Conservation (phyloP, 35 echinoderm and acorn worm species). For the Holothuria glaberrima region DNA sequence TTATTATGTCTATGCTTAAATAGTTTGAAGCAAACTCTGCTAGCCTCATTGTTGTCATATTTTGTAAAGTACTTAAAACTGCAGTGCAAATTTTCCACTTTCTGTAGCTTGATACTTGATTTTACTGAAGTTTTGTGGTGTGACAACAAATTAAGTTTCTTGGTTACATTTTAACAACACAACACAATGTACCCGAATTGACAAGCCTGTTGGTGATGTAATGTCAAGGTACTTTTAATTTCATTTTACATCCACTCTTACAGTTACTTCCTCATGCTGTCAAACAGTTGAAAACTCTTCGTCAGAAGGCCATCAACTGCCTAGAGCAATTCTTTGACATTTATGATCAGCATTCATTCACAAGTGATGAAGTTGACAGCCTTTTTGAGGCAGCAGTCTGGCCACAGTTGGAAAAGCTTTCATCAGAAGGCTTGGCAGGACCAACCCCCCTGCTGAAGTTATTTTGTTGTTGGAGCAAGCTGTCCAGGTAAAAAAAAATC, state of each 20-base stretch:
- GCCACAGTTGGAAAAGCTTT: constrained; percentile 75
- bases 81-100: too few species aligned
- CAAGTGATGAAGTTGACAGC: constrained; percentile 74
- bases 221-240: too few species aligned
- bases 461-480: constrained; percentile 70
- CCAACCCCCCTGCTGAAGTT: constrained; percentile 84
- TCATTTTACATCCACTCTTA: not conserved
- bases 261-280: constrained; percentile 76
- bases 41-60: too few species aligned
- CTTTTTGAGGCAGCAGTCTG: constrained; percentile 83
- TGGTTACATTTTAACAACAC: too few species aligned
- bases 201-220: too few species aligned
- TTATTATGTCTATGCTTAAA: not conserved
- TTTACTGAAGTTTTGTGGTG: too few species aligned
- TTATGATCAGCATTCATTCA: constrained; percentile 84
- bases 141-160: too few species aligned
- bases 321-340: constrained; percentile 80
- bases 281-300: constrained; percentile 85
- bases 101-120: not conserved
- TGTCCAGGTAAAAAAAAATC: too few species aligned
- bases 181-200: too few species aligned
- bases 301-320: constrained; percentile 69
- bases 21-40: too few species aligned
- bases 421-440: constrained; percentile 73
- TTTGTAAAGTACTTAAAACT: too few species aligned